phyloP scores from a whole-genome alignment of 1,140 invertebrate genomes.

The Xylocopa sonorina region DNA sequence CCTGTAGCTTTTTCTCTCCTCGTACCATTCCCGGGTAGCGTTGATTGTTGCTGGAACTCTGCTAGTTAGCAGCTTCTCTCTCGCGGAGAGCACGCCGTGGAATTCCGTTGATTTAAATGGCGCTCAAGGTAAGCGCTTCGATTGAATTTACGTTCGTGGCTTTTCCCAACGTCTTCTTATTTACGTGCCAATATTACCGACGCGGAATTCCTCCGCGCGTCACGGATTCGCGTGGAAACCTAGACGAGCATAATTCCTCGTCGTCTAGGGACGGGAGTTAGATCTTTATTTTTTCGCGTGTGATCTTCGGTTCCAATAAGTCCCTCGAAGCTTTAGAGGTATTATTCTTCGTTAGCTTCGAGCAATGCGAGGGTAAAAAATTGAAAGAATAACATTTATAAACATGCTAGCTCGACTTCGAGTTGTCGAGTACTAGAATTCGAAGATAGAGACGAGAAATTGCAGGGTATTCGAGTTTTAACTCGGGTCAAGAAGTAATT shows the following conservation, averaged over 20 bases:
- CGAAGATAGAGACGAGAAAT: no score
- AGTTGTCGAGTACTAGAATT: background rate
- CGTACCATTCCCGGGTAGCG: slow-evolving; percentile 8
- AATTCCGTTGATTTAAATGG: slow-evolving; percentile 48
- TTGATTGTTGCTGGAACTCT: slow-evolving; percentile 43
- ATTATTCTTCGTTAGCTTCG: no score
- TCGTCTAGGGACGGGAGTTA: background rate
- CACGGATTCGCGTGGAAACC: background rate
- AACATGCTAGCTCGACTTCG: no score
- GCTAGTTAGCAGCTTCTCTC: slow-evolving; percentile 37
- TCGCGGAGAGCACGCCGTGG: slow-evolving; percentile 4
- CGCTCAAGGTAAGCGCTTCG: slow-evolving; percentile 42
- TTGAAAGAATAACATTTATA: no score
- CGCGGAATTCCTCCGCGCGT: background rate
- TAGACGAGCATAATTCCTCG: background rate
- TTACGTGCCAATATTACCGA: slow-evolving; percentile 13
- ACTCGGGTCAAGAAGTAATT: background rate
- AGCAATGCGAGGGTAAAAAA: no score
- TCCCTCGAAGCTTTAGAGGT: no score
- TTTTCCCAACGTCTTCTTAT: slow-evolving; percentile 19
- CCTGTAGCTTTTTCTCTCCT: slow-evolving; percentile 19
- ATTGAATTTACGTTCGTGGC: slow-evolving; percentile 43
- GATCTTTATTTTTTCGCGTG: no score
- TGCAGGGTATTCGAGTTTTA: background rate
- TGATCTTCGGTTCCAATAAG: no score